Evolutionary conservation across 2,113 vertebrate species (phyloP).

Genomic region (Gymnobelideus leadbeateri): DNA sequence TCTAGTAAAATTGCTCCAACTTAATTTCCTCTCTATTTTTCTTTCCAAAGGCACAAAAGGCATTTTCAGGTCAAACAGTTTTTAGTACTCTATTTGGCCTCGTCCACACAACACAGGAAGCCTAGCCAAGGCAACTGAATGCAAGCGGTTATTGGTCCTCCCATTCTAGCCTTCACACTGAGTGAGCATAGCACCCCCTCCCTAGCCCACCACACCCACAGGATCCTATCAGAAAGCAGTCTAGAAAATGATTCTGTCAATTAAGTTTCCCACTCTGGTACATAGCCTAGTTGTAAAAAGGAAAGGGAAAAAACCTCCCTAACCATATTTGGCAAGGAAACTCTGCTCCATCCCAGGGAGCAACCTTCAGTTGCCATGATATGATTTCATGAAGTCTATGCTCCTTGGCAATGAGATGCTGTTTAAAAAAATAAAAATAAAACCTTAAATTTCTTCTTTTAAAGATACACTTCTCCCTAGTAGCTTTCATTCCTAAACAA

Average conservation of each 20-base stretch:
- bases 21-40: background rate
- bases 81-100: accelerated
- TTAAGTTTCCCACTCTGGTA: background rate
- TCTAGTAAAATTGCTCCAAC: background rate
- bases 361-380: accelerated
- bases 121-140: background rate
- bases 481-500: background rate
- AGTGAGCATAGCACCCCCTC: background rate
- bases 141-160: accelerated
- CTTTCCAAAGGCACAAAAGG: background rate
- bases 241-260: background rate
- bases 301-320: accelerated
- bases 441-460: background rate
- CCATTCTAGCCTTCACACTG: background rate
- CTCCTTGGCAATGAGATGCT: background rate
- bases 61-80: background rate
- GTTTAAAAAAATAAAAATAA: too few species aligned
- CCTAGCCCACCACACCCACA: background rate
- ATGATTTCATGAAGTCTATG: background rate
- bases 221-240: background rate
- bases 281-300: background rate
- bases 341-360: background rate
- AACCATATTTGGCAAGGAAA: background rate
- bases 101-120: accelerated
- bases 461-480: background rate